phyloP scores from a whole-genome alignment of 2,797 vertebrate genomes.

The Spondyliosoma cantharus region DNA sequence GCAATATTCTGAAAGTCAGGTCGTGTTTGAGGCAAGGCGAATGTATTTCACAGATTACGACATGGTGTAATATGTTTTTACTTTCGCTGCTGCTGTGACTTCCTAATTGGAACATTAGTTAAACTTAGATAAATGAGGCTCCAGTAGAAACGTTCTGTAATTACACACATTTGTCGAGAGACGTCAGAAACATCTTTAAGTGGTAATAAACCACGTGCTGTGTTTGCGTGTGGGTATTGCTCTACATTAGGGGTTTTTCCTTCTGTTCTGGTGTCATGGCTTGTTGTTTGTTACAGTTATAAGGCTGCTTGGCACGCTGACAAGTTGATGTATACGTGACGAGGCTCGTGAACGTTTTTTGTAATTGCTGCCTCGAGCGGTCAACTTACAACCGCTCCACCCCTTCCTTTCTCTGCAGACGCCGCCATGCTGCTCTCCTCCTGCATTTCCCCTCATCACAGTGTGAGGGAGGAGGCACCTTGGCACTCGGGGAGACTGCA shows the following conservation, averaged over 20 bases:
- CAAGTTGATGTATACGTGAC: background rate
- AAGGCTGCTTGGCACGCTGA: background rate
- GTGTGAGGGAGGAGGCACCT: background rate
- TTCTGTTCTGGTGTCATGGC: background rate
- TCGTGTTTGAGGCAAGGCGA: slow-evolving; percentile 53
- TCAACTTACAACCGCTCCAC: background rate
- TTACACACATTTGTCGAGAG: slow-evolving; percentile 20
- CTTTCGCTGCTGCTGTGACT: slow-evolving; percentile 11
- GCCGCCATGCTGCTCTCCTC: background rate
- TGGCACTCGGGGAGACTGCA: slow-evolving; percentile 4
- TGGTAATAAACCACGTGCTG: background rate
- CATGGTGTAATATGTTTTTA: slow-evolving; percentile 43
- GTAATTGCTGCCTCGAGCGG: background rate
- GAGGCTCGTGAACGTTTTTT: background rate
- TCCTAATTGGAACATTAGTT: slow-evolving; percentile 46
- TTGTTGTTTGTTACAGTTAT: slow-evolving; percentile 4
- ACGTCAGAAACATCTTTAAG: slow-evolving; percentile 1
- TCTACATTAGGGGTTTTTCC: background rate
- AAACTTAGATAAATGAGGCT: slow-evolving; percentile 15
- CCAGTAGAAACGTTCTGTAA: slow-evolving; percentile 15
- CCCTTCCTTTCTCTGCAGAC: slow-evolving; percentile 2
- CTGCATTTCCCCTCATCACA: background rate
- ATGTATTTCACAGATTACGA: slow-evolving; percentile 59
- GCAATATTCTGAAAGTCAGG: slow-evolving; percentile 55
- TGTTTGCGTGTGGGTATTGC: background rate